Evolutionary conservation across 2,797 vertebrate genomes (phyloP).

Genomic region (Delichon dasypus): DNA sequence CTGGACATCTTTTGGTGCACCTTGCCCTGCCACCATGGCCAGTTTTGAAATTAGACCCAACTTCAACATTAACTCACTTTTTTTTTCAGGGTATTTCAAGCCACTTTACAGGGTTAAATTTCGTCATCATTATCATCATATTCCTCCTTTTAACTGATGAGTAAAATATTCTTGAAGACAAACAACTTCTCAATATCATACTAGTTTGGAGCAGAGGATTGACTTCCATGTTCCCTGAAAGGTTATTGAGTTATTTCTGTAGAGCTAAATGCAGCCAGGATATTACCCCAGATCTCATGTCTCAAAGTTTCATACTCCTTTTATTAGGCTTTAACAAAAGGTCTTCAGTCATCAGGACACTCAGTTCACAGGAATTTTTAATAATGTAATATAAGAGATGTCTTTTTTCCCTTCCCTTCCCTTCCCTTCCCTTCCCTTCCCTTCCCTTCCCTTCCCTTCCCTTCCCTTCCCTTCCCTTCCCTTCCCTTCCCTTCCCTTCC

Average conservation of each 20-base stretch:
- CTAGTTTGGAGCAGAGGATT: background rate
- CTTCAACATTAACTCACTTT: background rate
- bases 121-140: background rate
- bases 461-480: no score
- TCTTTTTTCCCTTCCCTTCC: no score
- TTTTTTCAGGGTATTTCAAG: background rate
- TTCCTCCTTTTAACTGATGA: background rate
- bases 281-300: background rate
- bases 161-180: background rate
- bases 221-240: background rate
- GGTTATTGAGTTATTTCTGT: background rate
- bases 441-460: no score
- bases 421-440: no score
- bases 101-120: background rate
- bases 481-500: no score
- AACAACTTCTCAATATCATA: background rate
- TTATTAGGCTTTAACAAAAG: background rate
- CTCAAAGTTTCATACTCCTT: background rate
- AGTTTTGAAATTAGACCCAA: background rate
- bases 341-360: background rate
- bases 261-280: background rate
- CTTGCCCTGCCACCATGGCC: background rate
- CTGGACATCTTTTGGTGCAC: background rate
- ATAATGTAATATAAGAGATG: background rate
- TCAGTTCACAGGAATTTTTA: background rate